phyloP scores from a whole-genome alignment of 2,113 vertebrate species.

The Kryptolebias marmoratus region DNA sequence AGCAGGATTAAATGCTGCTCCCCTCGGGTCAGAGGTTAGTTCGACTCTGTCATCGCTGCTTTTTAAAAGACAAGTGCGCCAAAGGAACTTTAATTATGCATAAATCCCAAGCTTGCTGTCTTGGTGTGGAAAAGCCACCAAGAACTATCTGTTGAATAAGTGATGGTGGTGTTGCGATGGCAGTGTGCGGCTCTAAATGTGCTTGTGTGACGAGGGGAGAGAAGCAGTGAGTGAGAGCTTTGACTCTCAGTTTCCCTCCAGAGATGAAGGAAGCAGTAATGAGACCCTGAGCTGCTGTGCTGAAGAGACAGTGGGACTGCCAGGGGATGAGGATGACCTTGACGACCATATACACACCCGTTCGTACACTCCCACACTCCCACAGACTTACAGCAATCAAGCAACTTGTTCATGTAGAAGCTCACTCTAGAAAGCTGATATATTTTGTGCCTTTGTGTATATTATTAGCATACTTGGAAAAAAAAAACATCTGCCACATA shows the following conservation, averaged over 20 bases:
- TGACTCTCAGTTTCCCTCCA: conserved; percentile 43
- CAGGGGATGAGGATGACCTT: conserved; percentile 46
- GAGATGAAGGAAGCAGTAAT: conserved; percentile 60
- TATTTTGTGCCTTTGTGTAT: neutral
- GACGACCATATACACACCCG: conserved; percentile 23
- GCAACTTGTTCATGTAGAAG: conserved; percentile 5
- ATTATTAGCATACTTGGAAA: neutral
- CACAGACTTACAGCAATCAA: conserved; percentile 15
- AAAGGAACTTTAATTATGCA: conserved; percentile 41
- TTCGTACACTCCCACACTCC: conserved; percentile 6
- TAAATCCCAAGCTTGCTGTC: conserved; percentile 28
- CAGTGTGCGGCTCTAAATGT: conserved; percentile 22
- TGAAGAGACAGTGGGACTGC: conserved; percentile 29
- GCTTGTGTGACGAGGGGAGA: neutral
- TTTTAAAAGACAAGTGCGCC: conserved; percentile 24
- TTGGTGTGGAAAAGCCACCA: conserved; percentile 15
- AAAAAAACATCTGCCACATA: neutral
- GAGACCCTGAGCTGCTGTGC: conserved; percentile 57
- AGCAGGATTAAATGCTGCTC: neutral
- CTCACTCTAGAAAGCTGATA: neutral
- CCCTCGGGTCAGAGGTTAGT: conserved; percentile 18
- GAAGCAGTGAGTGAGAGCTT: conserved; percentile 37
- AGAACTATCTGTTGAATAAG: conserved; percentile 28
- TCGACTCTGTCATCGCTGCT: conserved; percentile 10
- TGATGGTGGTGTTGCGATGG: conserved; percentile 13